phyloP scores from a whole-genome alignment of 2,797 vertebrate genomes.

The Todus mexicanus region DNA sequence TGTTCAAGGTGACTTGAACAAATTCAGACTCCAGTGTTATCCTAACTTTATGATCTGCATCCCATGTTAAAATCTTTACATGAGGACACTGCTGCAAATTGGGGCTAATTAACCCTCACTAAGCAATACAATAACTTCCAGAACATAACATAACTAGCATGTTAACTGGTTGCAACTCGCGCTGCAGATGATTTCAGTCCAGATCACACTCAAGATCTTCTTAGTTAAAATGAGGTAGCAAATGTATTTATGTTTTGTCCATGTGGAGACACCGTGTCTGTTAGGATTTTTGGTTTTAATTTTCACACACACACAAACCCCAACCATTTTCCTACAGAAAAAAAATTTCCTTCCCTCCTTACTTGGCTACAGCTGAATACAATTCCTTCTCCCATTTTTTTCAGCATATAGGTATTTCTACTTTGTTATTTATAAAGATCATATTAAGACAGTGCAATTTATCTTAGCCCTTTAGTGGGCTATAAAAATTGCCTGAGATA shows the following conservation, averaged over 20 bases:
- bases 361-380: neutral
- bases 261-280: neutral
- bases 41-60: neutral
- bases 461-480: slow-evolving; percentile 30
- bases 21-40: neutral
- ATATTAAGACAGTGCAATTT: slow-evolving; percentile 21
- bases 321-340: neutral
- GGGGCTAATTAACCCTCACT: neutral
- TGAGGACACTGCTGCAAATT: neutral
- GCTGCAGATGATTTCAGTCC: neutral
- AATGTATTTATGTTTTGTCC: neutral
- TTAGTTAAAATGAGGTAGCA: neutral
- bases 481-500: slow-evolving; percentile 51
- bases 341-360: neutral
- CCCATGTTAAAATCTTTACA: neutral
- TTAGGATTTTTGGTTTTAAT: neutral
- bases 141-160: neutral
- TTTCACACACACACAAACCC: neutral
- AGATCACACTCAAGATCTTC: neutral
- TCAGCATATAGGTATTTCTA: neutral
- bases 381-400: slow-evolving; percentile 4
- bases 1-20: neutral
- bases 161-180: neutral
- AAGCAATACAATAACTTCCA: neutral
- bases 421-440: slow-evolving; percentile 46